Evolutionary conservation across 2,888 invertebrate genomes (phyloP), one percentile per base, ranked within the genome.

Genomic region (Cheilosia variabilis): DNA sequence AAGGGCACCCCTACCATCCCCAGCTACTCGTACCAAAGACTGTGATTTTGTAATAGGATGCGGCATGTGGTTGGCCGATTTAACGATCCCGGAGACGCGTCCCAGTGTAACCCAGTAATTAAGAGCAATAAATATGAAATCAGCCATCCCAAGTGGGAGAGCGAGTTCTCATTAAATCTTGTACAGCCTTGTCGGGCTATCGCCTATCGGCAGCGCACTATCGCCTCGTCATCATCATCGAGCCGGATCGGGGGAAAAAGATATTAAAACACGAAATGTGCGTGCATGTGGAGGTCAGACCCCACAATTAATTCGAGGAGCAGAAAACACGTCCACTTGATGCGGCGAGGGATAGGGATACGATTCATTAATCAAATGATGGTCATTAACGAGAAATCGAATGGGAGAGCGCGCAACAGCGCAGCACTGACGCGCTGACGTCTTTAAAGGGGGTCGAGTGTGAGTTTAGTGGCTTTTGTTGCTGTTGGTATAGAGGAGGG

Each of bases 91-190:
- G 47, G 31, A 50, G 47, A 31, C 9, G 31, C 31, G 47, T 69
- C 34, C 45, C 24, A 22, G 53, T n/a, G 43, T n/a, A 43, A 27
- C 24, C 10, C 50, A 37, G 43, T 73, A 60, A 62, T 45, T 73
- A 62, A 50, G 41, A 55, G 55, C 50, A 57, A 75, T 80, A 80
- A 80, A 80, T 73, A 63, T 68, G 50, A 47, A 62, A 68, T 72
- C 55, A 68, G 43, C 41, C 22, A 27, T 24, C 53, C 17, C 37
- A 58, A 65, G 9, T 58, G 65, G 27, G 43, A 47, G 41, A n/a
- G 24, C 13, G 15, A 62, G 47, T 47, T 53, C 60, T 68, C 73
- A 68, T 80, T 68, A 73, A 72, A 65, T 55, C 63, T 43, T 63
- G 15, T 19, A 17, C 2, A 9, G 17, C 19, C 17, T 19, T 22